Conservation (phyloP, 2,113 vertebrate genomes). For the Hoplias malabaricus region DNA sequence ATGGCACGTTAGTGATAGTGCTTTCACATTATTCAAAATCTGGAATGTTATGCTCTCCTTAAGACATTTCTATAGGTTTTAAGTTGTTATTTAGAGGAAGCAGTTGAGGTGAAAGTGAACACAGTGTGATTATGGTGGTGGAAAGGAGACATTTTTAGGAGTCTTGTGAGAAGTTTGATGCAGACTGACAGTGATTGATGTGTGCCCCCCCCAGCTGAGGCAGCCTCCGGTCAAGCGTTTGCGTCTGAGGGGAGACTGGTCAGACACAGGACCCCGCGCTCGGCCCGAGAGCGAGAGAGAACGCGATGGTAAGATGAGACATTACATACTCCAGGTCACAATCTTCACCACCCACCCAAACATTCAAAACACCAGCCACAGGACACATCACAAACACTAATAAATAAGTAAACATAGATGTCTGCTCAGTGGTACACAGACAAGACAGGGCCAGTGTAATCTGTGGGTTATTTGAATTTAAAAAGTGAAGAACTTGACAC, state of each 20-base stretch:
- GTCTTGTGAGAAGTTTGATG: background rate
- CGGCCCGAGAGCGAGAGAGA: constrained; percentile 97
- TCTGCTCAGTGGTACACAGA: too few species aligned
- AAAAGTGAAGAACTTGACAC: too few species aligned
- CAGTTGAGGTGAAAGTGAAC: background rate
- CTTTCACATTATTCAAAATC: background rate
- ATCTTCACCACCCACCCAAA: background rate
- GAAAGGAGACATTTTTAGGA: background rate
- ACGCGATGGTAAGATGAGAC: constrained; percentile 83
- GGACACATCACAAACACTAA: background rate
- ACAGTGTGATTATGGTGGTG: background rate
- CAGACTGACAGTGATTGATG: constrained; percentile 34
- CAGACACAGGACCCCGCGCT: constrained; percentile 95
- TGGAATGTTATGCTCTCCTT: background rate
- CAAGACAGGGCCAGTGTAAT: too few species aligned
- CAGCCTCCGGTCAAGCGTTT: constrained; percentile 96
- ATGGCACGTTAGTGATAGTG: background rate
- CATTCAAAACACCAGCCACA: background rate
- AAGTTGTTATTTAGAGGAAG: background rate
- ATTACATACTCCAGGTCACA: background rate
- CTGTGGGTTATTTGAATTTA: too few species aligned
- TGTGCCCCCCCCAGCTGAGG: constrained; percentile 76
- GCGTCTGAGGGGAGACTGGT: constrained; percentile 95
- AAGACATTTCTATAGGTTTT: background rate
- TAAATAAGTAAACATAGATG: constrained; percentile 8